Conservation (phyloP, 64 coral and sea anemone species). For the Pachyseris speciosa region DNA sequence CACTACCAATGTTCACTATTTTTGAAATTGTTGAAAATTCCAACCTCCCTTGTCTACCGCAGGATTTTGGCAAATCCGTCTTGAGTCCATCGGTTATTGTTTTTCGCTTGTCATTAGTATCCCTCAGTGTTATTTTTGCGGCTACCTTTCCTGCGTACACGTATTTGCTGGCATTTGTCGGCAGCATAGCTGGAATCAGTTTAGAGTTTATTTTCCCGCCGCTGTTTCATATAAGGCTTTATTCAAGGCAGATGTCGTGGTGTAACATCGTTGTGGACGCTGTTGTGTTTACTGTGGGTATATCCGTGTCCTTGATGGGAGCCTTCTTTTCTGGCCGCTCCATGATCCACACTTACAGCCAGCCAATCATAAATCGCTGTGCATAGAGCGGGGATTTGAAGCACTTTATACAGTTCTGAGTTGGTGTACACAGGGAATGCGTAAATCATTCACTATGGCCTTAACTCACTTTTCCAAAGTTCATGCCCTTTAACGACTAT, state of each 20-base stretch:
- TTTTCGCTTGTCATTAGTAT: constrained; percentile 64
- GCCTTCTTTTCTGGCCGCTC: constrained; percentile 78
- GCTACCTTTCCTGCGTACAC: constrained; percentile 82
- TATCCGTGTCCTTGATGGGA: constrained; percentile 73
- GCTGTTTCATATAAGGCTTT: constrained; percentile 90
- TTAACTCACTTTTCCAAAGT: too few relatives aligned
- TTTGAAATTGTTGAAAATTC: constrained; percentile 90
- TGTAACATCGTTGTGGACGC: constrained; percentile 70
- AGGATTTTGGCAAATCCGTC: constrained; percentile 61
- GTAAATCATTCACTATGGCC: too few relatives aligned
- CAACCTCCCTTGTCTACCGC: constrained; percentile 44
- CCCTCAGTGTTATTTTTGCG: constrained; percentile 68
- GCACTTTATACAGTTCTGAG: too few relatives aligned
- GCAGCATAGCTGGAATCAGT: constrained; percentile 89
- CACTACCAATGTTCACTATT: constrained; percentile 97
- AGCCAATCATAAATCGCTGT: background rate
- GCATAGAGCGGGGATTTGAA: background rate
- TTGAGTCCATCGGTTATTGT: constrained; percentile 42
- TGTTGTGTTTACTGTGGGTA: constrained; percentile 69
- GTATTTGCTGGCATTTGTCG: constrained; percentile 83
- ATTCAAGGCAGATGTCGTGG: constrained; percentile 72
- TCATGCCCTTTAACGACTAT: too few relatives aligned
- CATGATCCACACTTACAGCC: constrained; percentile 47
- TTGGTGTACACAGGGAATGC: too few relatives aligned
- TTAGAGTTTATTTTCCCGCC: constrained; percentile 94